Percentiles rank a stretch among this genome's conserved stretches.
These are phyloP conservation scores for Saturnia japonica DNA, from an alignment of 2,888 invertebrate species.

Conservation along the genomic window DNA sequence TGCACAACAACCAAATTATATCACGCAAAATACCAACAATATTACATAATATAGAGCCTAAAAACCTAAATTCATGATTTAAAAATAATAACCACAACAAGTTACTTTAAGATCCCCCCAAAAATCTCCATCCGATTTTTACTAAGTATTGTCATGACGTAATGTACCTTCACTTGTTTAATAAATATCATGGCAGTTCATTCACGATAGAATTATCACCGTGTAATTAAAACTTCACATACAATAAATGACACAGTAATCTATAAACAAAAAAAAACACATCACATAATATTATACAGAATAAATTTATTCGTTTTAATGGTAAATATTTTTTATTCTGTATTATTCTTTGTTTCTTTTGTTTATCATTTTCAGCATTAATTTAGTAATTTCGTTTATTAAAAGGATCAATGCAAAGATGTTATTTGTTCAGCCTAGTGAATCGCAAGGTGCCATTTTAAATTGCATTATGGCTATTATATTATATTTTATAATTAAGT, in stretches of 20 bases:
- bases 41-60: too few species aligned
- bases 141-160: too few species aligned
- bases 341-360: not conserved
- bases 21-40: too few species aligned
- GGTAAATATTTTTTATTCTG: not conserved
- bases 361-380: constrained; percentile 30
- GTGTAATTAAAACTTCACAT: not conserved
- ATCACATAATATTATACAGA: constrained; percentile 29
- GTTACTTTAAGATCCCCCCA: too few species aligned
- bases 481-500: constrained; percentile 64
- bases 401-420: constrained; percentile 29
- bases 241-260: constrained; percentile 6
- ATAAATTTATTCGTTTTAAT: not conserved
- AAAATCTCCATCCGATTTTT: too few species aligned
- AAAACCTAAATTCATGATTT: too few species aligned
- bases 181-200: not conserved
- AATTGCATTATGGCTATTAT: constrained; percentile 72
- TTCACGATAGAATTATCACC: constrained; percentile 2
- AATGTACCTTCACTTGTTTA: too few species aligned
- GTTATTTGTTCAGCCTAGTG: constrained; percentile 57
- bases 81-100: too few species aligned
- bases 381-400: constrained; percentile 31
- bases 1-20: too few species aligned
- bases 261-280: constrained; percentile 20
- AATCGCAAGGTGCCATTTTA: constrained; percentile 78